Percentiles rank a stretch among this genome's conserved stretches.
phyloP scores from a whole-genome alignment of 2,888 invertebrate genomes.

The Callinectes sapidus region DNA sequence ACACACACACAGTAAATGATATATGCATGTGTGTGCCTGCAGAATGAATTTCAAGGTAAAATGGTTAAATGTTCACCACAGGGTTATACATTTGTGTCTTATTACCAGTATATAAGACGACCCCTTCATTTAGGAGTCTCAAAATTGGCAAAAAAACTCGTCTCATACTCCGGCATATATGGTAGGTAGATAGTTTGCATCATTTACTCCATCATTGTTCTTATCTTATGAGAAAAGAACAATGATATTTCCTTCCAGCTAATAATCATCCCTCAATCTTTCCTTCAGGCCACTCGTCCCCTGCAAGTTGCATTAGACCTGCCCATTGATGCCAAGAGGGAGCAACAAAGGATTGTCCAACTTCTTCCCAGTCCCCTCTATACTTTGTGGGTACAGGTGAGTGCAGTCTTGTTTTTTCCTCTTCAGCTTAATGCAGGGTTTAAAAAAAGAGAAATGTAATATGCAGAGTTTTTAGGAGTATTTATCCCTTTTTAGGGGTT shows the following conservation, averaged over 20 bases:
- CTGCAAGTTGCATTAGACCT: constrained; percentile 69
- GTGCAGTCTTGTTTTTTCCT: neutral
- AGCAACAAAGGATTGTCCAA: constrained; percentile 68
- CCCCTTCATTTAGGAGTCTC: too few species aligned
- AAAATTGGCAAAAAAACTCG: too few species aligned
- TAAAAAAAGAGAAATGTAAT: neutral
- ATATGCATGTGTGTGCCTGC: too few species aligned
- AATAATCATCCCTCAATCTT: neutral
- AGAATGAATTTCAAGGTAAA: too few species aligned
- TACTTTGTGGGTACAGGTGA: constrained; percentile 72
- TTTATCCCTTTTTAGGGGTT: neutral
- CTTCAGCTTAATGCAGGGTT: neutral
- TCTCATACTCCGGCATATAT: too few species aligned
- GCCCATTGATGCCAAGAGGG: constrained; percentile 69
- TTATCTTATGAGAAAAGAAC: neutral
- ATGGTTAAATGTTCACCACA: too few species aligned
- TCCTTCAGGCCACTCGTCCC: constrained; percentile 69
- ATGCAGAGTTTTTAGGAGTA: neutral
- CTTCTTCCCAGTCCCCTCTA: constrained; percentile 71
- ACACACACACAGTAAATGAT: too few species aligned
- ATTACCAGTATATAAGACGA: too few species aligned
- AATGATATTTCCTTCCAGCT: neutral
- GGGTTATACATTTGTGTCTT: too few species aligned
- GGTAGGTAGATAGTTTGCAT: too few species aligned
- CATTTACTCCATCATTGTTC: neutral